A percentile compares a stretch with the other conserved stretches of the same genome.
phyloP scores from a whole-genome alignment of 2,113 vertebrate species.

The Aegotheles bennettii region DNA sequence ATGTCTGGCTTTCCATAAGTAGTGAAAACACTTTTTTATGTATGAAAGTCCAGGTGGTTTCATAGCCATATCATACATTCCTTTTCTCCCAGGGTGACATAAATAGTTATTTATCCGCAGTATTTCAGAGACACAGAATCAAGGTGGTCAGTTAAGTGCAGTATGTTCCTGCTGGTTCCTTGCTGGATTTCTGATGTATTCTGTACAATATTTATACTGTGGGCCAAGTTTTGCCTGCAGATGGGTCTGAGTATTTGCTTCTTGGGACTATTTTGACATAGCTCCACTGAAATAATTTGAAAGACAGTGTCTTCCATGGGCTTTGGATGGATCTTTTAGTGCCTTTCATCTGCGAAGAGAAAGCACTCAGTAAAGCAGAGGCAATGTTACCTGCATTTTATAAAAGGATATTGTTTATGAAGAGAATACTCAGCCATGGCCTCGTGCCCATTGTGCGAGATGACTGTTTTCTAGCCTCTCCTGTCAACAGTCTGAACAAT shows the following conservation, averaged over 20 bases:
- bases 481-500: neutral
- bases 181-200: neutral
- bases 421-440: neutral
- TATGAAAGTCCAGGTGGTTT: conserved; percentile 57
- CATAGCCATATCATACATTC: conserved; percentile 54
- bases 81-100: conserved; percentile 51
- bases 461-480: neutral
- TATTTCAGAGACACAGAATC: conserved; percentile 16
- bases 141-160: conserved; percentile 34
- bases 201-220: neutral
- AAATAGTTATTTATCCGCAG: conserved; percentile 51
- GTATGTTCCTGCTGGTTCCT: neutral
- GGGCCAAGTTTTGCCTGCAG: neutral
- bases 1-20: conserved; percentile 57
- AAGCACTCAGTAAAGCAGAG: neutral
- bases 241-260: neutral
- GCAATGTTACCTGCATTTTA: neutral
- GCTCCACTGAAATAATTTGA: neutral
- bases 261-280: neutral
- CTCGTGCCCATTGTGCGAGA: accelerated
- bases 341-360: neutral
- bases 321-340: neutral
- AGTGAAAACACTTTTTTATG: conserved; percentile 60
- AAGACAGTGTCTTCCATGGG: neutral
- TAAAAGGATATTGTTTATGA: neutral